Percentiles rank a stretch among this genome's conserved stretches.
These are phyloP conservation scores for Trachymyrmex septentrionalis DNA, from an alignment of 1,140 invertebrate species.

Conservation along the genomic window DNA sequence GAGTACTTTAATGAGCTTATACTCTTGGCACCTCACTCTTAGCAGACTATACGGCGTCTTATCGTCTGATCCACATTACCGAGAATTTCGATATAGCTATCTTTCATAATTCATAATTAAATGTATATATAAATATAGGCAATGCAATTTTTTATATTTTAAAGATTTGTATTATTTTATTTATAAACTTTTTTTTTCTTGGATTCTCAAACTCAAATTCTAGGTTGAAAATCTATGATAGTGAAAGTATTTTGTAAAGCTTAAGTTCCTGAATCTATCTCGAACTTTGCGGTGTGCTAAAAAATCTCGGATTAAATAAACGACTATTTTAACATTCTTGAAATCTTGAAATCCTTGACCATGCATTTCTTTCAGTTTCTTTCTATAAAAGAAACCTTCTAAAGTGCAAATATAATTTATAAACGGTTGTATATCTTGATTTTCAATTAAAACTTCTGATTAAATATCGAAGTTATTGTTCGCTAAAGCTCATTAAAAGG, in stretches of 20 bases:
- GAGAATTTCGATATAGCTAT: neutral
- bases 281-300: neutral
- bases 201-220: neutral
- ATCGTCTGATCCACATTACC: neutral
- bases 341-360: neutral
- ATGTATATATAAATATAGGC: neutral
- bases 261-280: neutral
- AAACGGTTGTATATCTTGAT: neutral
- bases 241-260: neutral
- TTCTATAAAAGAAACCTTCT: neutral
- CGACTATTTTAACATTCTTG: neutral
- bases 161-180: neutral
- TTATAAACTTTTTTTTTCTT: neutral
- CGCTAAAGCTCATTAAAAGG: neutral
- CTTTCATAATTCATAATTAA: neutral
- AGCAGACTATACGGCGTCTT: neutral
- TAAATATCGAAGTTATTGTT: constrained; percentile 6
- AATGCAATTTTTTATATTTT: neutral
- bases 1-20: neutral
- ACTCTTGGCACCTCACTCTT: neutral
- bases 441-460: neutral
- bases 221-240: neutral
- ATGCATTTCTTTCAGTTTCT: neutral
- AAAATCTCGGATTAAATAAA: neutral
- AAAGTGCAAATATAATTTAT: neutral